phyloP scores from a whole-genome alignment of 2,113 vertebrate species.

The Seriola dumerili region DNA sequence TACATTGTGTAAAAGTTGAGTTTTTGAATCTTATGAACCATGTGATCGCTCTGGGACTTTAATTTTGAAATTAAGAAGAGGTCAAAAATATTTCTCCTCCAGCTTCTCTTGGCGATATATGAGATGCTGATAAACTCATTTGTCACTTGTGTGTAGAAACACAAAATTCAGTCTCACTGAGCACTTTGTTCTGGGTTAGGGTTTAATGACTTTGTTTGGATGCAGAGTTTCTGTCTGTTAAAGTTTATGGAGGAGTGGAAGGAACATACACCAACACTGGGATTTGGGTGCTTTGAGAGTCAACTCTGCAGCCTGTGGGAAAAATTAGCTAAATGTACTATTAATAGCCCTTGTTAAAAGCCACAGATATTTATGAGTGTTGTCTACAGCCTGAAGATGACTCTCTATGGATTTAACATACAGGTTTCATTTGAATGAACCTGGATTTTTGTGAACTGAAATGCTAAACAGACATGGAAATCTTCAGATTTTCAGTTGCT shows the following conservation, averaged over 20 bases:
- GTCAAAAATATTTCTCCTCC: background rate
- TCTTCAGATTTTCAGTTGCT: background rate
- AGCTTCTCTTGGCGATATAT: background rate
- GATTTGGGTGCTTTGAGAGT: slow-evolving; percentile 27
- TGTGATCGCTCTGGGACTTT: background rate
- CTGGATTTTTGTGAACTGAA: background rate
- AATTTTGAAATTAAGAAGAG: background rate
- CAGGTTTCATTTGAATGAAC: background rate
- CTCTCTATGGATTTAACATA: background rate
- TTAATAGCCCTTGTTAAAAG: slow-evolving; percentile 59
- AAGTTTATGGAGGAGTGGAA: slow-evolving; percentile 53
- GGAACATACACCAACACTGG: slow-evolving; percentile 31
- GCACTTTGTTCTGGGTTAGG: slow-evolving; percentile 15
- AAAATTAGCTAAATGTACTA: slow-evolving; percentile 44
- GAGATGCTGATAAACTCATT: background rate
- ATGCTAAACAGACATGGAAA: background rate
- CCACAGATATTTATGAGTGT: slow-evolving; percentile 39
- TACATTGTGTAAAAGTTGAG: background rate
- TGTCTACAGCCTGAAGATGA: slow-evolving; percentile 15
- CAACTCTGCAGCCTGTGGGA: slow-evolving; percentile 49
- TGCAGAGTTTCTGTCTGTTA: slow-evolving; percentile 59
- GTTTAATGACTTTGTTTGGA: slow-evolving; percentile 71
- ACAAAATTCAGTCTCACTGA: slow-evolving; percentile 1
- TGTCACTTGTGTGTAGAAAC: background rate
- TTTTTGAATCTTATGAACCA: background rate